These are phyloP conservation scores for Scaptomyza pallida DNA, from an alignment of 1,140 invertebrate genomes.

Conservation along the genomic window DNA sequence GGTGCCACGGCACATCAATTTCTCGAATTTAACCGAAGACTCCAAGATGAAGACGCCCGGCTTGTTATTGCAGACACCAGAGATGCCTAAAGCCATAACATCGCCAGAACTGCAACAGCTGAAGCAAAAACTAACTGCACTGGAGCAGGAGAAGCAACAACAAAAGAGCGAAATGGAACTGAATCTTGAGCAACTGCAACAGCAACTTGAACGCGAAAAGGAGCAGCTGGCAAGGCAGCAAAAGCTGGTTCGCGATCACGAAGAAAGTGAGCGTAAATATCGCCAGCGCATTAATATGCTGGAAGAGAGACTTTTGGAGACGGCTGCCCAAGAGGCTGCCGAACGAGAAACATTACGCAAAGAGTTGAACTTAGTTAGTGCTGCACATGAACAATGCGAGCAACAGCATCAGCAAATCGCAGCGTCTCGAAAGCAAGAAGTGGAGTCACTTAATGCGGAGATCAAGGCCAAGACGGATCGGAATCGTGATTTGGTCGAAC, in stretches of 20 bases:
- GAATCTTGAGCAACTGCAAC: conserved; percentile 38
- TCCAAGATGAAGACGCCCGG: conserved; percentile 84
- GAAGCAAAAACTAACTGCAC: conserved; percentile 30
- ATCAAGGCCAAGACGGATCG: conserved; percentile 62
- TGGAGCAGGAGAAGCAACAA: conserved; percentile 64
- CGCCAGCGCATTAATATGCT: conserved; percentile 50
- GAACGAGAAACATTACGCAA: conserved; percentile 67
- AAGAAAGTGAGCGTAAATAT: conserved; percentile 66
- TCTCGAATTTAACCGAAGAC: conserved; percentile 77
- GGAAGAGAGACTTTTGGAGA: conserved; percentile 58
- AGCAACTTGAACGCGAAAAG: conserved; percentile 47
- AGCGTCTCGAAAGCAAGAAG: conserved; percentile 58
- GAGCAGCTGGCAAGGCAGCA: conserved; percentile 57
- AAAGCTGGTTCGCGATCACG: conserved; percentile 42
- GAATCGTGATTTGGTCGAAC: conserved; percentile 29
- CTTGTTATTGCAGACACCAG: conserved; percentile 72
- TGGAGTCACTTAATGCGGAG: conserved; percentile 60
- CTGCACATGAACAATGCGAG: conserved; percentile 65
- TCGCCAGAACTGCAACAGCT: conserved; percentile 49
- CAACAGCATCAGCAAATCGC: conserved; percentile 45
- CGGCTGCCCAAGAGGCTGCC: conserved; percentile 56
- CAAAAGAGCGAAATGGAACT: conserved; percentile 47
- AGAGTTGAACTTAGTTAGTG: conserved; percentile 58
- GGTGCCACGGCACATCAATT: conserved; percentile 80
- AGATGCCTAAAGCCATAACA: conserved; percentile 44